A percentile compares a stretch with the other conserved stretches of the same genome.
Conservation (phyloP, 2,113 vertebrate genomes). For the Aptenodytes patagonicus region DNA sequence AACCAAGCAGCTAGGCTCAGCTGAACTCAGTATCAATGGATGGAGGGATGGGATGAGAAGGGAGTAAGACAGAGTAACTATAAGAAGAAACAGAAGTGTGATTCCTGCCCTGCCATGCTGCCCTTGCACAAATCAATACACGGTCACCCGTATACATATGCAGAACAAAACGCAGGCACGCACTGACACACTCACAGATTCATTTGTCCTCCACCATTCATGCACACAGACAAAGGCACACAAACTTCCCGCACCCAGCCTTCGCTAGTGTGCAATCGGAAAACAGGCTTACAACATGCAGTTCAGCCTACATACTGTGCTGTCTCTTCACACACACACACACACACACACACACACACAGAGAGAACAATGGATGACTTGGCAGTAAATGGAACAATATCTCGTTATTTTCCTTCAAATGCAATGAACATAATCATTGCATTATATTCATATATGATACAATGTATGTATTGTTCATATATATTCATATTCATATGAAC, state of each 20-base stretch:
- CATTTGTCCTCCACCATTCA: neutral
- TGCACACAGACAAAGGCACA: neutral
- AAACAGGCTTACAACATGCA: accelerated
- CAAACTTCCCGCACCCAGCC: neutral
- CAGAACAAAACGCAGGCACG: neutral
- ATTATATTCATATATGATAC: neutral
- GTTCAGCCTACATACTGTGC: neutral
- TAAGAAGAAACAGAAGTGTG: neutral
- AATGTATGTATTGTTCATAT: neutral
- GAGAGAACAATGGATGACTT: neutral
- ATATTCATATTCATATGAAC: neutral
- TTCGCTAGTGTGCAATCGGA: neutral
- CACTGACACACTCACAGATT: neutral
- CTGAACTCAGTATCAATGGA: neutral
- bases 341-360: neutral
- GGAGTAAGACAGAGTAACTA: neutral
- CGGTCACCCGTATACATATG: neutral
- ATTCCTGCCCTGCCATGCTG: neutral
- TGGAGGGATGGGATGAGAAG: neutral
- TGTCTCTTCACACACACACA: neutral
- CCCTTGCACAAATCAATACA: neutral
- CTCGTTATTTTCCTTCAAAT: neutral
- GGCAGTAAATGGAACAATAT: neutral
- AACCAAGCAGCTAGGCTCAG: neutral
- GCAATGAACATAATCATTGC: neutral